Percentiles rank a stretch among this genome's conserved stretches.
Evolutionary conservation across 1,140 invertebrate genomes (phyloP).

Genomic region (Myzus persicae): DNA sequence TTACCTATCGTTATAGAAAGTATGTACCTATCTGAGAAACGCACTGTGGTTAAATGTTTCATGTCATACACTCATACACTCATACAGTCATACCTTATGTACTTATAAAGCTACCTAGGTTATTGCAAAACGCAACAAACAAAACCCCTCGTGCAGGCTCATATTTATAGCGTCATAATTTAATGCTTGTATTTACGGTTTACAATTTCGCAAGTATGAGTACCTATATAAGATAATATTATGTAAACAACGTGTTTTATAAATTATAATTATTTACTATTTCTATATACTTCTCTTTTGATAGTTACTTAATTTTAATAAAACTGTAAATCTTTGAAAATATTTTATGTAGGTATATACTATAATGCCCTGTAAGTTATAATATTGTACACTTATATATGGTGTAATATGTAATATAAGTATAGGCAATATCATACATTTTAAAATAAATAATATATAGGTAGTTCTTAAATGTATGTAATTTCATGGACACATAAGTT

Average conservation of each 20-base stretch:
- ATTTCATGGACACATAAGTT: background rate
- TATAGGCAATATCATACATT: too few relatives aligned
- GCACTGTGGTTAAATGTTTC: background rate
- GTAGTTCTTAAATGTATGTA: background rate
- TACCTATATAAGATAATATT: too few relatives aligned
- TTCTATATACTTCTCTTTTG: background rate
- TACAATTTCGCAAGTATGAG: background rate
- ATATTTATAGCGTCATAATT: background rate
- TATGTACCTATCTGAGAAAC: background rate
- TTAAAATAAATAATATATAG: background rate
- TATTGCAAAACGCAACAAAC: background rate
- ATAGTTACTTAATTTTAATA: background rate
- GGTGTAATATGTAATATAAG: too few relatives aligned
- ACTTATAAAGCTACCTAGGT: slow-evolving; percentile 1
- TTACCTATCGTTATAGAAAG: background rate
- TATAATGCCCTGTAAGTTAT: background rate
- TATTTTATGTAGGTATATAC: background rate
- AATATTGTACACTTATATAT: too few relatives aligned
- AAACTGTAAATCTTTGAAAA: background rate
- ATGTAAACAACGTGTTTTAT: background rate
- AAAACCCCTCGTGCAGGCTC: background rate
- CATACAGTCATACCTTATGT: slow-evolving; percentile 16
- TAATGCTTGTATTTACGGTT: background rate
- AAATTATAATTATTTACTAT: background rate
- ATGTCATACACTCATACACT: background rate